A percentile compares a stretch with the other conserved stretches of the same genome.
Evolutionary conservation across 2,888 invertebrate species (phyloP).

Genomic region (Synergus laeviventris): DNA sequence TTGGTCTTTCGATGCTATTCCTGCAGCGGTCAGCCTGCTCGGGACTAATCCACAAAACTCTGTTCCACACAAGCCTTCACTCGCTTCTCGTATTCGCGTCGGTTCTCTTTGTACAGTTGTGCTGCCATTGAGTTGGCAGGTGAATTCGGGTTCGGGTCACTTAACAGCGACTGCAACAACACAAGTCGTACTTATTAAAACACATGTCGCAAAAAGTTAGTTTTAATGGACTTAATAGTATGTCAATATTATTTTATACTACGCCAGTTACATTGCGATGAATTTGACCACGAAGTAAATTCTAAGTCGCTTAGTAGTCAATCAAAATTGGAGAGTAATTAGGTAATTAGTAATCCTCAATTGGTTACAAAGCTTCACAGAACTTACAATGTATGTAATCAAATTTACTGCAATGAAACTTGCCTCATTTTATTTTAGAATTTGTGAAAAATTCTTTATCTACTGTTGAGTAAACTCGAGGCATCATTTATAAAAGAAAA

Average conservation of each 20-base stretch:
- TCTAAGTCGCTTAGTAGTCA: not conserved
- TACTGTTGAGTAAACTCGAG: not conserved
- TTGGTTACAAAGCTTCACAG: not conserved
- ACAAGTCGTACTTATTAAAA: constrained; percentile 62
- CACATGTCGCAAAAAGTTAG: not conserved
- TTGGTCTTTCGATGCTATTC: constrained; percentile 63
- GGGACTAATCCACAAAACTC: constrained; percentile 95
- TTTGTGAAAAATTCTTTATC: not conserved
- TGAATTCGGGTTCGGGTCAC: constrained; percentile 99
- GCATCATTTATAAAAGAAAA: not conserved
- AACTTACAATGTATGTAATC: not conserved
- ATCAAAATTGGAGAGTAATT: not conserved
- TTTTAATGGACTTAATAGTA: not conserved
- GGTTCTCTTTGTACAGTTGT: constrained; percentile 99
- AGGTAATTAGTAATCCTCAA: not conserved
- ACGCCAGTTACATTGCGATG: not conserved
- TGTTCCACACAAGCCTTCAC: constrained; percentile 99
- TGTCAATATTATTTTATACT: constrained; percentile 38
- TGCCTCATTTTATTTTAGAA: not conserved
- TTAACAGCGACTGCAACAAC: constrained; percentile 94
- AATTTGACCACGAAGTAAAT: not conserved
- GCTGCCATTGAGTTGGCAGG: constrained; percentile 99
- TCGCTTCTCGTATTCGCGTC: constrained; percentile 99
- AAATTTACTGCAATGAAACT: no score
- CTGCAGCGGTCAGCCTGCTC: constrained; percentile 54